A percentile compares a stretch with the other conserved stretches of the same genome.
phyloP scores from a whole-genome alignment of 1,140 invertebrate species.

The Teleopsis dalmanni region DNA sequence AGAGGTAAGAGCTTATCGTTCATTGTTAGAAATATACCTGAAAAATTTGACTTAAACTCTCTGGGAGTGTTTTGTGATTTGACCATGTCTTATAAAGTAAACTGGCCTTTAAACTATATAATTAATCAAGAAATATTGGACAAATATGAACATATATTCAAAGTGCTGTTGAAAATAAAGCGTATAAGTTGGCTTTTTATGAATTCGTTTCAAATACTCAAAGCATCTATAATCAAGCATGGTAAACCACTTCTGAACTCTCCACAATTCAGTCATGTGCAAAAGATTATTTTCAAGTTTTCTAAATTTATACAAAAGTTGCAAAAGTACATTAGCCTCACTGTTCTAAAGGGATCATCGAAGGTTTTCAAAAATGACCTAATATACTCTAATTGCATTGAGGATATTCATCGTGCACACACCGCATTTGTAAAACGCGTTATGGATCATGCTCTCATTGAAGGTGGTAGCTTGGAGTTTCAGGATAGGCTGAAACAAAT shows the following conservation, averaged over 20 bases:
- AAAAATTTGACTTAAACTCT: conserved; percentile 53
- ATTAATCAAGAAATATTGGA: conserved; percentile 58
- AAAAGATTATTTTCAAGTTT: conserved; percentile 63
- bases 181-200: conserved; percentile 66
- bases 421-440: conserved; percentile 64
- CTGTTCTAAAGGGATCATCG: conserved; percentile 63
- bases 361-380: conserved; percentile 59
- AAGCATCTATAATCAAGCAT: conserved; percentile 46
- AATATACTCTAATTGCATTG: conserved; percentile 53
- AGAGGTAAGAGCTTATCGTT: conserved; percentile 53
- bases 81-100: conserved; percentile 58
- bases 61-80: conserved; percentile 59
- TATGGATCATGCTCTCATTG: conserved; percentile 60
- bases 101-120: conserved; percentile 71
- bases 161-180: conserved; percentile 64
- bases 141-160: conserved; percentile 65
- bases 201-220: conserved; percentile 55
- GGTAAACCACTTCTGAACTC: conserved; percentile 47
- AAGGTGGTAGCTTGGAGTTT: conserved; percentile 56
- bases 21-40: conserved; percentile 50
- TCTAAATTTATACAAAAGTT: conserved; percentile 62
- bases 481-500: conserved; percentile 58
- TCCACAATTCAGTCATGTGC: conserved; percentile 54
- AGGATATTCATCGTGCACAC: conserved; percentile 61
- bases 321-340: conserved; percentile 64